Percentiles rank a stretch among this genome's conserved stretches.
Conservation (phyloP, 2,888 invertebrate genomes). For the Odontocerum albicorne region DNA sequence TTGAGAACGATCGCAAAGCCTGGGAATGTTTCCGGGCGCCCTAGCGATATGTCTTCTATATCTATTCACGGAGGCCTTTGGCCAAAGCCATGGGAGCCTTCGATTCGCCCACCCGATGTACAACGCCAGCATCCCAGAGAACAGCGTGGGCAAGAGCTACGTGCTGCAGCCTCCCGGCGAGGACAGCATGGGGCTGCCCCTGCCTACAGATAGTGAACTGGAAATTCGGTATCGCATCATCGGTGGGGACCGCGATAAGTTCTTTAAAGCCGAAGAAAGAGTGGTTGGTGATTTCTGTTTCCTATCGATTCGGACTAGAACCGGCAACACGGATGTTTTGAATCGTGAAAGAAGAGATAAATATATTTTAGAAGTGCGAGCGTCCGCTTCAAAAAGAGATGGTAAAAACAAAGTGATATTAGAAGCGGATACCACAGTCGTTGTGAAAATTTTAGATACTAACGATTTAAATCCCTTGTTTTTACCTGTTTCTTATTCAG, state of each 20-base stretch:
- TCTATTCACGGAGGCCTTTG: slow-evolving; percentile 31
- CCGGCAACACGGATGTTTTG: slow-evolving; percentile 83
- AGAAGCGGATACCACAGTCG: slow-evolving; percentile 72
- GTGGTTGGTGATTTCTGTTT: slow-evolving; percentile 95
- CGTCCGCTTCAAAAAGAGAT: slow-evolving; percentile 63
- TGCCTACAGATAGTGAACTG: slow-evolving; percentile 49
- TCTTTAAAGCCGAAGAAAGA: slow-evolving; percentile 90
- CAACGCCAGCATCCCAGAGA: slow-evolving; percentile 91
- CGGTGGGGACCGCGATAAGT: slow-evolving; percentile 83
- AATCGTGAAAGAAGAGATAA: slow-evolving; percentile 90
- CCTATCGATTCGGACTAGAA: slow-evolving; percentile 83
- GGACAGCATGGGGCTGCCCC: slow-evolving; percentile 77
- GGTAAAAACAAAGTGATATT: slow-evolving; percentile 60
- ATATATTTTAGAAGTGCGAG: slow-evolving; percentile 78
- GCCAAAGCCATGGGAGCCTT: slow-evolving; percentile 44
- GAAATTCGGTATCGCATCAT: slow-evolving; percentile 85
- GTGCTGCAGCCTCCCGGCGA: slow-evolving; percentile 70
- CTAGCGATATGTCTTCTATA: slow-evolving; percentile 31
- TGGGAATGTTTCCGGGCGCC: slow-evolving; percentile 36
- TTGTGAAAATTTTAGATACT: slow-evolving; percentile 76
- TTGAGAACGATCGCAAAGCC: slow-evolving; percentile 34
- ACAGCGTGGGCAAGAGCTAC: slow-evolving; percentile 88
- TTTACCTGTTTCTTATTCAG: slow-evolving; percentile 85
- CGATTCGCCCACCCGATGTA: slow-evolving; percentile 74
- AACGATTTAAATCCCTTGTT: slow-evolving; percentile 95